phyloP scores from a whole-genome alignment of 2,797 vertebrate species.

The Heliangelus exortis region DNA sequence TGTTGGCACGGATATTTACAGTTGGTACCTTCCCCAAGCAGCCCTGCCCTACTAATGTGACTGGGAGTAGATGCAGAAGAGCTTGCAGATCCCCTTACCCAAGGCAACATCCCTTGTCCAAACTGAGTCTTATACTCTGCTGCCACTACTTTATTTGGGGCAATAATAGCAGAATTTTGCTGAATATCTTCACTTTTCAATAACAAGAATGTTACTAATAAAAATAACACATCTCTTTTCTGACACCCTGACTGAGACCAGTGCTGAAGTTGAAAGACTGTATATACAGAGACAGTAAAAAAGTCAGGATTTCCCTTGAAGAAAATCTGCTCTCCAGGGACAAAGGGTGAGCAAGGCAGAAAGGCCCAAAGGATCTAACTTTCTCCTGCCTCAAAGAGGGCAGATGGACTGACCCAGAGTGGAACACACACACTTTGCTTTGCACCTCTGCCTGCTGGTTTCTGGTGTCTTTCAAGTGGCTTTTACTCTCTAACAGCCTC shows the following conservation, averaged over 20 bases:
- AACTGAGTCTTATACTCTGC: background rate
- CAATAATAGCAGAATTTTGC: background rate
- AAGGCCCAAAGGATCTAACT: background rate
- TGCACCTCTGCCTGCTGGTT: background rate
- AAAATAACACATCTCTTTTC: background rate
- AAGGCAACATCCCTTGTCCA: background rate
- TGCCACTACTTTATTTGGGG: background rate
- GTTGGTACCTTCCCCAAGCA: background rate
- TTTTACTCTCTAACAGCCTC: background rate
- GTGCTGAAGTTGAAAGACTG: background rate
- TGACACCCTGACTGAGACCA: background rate
- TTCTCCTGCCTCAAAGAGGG: background rate
- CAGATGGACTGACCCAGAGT: background rate
- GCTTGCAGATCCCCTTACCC: background rate
- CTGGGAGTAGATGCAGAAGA: background rate
- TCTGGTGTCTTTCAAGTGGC: background rate
- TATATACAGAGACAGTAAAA: background rate
- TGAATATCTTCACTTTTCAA: background rate
- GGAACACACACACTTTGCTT: background rate
- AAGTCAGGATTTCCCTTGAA: constrained; percentile 15
- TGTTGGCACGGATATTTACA: background rate
- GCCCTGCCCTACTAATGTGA: background rate
- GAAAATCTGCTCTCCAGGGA: background rate
- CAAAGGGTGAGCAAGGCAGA: background rate
- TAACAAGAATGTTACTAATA: background rate